Evolutionary conservation across 2,797 vertebrate species (phyloP).

Genomic region (Buceros bicornis): DNA sequence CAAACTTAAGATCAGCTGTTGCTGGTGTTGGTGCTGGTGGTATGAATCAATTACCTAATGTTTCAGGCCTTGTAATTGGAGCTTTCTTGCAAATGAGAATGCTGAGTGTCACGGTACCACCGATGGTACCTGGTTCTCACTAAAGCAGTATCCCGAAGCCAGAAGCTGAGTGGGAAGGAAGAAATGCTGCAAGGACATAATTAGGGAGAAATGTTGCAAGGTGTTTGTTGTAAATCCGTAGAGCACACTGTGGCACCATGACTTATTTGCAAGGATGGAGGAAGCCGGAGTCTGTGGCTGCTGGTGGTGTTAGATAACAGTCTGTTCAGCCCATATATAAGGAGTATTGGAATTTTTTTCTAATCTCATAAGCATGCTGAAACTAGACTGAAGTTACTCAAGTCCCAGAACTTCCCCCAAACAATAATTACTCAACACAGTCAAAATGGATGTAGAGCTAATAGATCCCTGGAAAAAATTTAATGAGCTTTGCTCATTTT

Average conservation of each 20-base stretch:
- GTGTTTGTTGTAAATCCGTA: not conserved
- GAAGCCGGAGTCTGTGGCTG: not conserved
- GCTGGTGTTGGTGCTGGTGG: not conserved
- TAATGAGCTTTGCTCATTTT: not conserved
- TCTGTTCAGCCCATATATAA: not conserved
- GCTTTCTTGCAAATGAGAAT: not conserved
- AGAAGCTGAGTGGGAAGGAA: not conserved
- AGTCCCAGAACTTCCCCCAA: not conserved
- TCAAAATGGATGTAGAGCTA: not conserved
- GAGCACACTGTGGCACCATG: rapidly evolving
- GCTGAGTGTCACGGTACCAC: not conserved
- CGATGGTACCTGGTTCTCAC: not conserved
- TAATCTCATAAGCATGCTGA: not conserved
- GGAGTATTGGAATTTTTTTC: not conserved
- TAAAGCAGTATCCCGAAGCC: not conserved
- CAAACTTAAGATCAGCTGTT: not conserved
- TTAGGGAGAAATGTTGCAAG: rapidly evolving
- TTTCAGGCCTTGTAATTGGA: not conserved
- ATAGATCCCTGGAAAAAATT: not conserved
- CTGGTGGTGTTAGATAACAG: not conserved
- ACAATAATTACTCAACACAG: not conserved
- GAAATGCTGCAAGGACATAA: rapidly evolving
- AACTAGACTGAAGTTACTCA: not conserved
- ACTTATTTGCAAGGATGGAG: not conserved
- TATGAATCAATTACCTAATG: not conserved